Evolutionary conservation across 2,797 vertebrate genomes (phyloP).

Genomic region (Threskiornis aethiopicus): DNA sequence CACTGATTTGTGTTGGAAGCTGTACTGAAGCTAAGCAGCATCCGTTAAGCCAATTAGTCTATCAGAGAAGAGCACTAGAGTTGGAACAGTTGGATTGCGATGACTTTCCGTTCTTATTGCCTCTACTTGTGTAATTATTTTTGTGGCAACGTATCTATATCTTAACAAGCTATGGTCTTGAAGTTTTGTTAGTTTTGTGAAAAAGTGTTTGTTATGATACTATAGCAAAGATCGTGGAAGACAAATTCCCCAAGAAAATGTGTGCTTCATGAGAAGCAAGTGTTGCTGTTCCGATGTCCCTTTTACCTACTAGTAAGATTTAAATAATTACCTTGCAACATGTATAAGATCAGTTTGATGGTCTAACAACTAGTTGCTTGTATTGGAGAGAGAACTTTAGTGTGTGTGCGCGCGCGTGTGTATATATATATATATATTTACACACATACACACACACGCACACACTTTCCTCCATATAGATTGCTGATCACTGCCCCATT

Average conservation of each 20-base stretch:
- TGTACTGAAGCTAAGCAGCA: neutral
- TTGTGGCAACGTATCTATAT: neutral
- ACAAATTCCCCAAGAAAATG: neutral
- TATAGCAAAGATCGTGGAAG: neutral
- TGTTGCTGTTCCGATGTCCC: neutral
- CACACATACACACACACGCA: accelerated
- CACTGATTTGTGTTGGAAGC: neutral
- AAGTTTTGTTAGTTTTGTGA: neutral
- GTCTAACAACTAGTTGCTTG: neutral
- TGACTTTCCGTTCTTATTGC: neutral
- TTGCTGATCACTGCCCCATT: neutral
- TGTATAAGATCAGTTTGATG: neutral
- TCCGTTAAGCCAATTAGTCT: constrained; percentile 15
- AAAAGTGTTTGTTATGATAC: neutral
- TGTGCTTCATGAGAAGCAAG: neutral
- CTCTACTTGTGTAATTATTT: neutral
- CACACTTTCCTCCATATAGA: neutral
- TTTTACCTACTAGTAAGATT: neutral
- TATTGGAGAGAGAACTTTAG: neutral
- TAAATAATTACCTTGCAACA: neutral
- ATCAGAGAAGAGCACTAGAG: neutral
- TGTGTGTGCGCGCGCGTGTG: neutral
- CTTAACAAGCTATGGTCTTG: neutral
- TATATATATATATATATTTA: too few relatives aligned
- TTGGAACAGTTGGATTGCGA: neutral